Evolutionary conservation across 1,140 invertebrate genomes (phyloP).

Genomic region (Drosophila pectinifera): DNA sequence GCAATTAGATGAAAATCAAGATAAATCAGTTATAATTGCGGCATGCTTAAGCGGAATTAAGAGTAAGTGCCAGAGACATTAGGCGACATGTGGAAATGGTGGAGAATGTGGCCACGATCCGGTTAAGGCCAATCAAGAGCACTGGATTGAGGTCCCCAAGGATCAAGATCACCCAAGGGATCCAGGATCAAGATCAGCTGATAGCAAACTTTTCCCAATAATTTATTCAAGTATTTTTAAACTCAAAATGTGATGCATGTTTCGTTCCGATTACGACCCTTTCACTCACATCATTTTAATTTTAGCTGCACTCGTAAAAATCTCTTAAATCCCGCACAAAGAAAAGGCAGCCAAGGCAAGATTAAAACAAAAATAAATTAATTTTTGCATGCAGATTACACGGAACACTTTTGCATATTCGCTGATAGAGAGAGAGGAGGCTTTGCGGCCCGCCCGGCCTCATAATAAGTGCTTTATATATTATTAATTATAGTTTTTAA

Average conservation of each 20-base stretch:
- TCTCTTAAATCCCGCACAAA: slow-evolving; percentile 30
- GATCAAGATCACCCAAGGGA: slow-evolving; percentile 1
- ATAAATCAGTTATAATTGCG: slow-evolving; percentile 70
- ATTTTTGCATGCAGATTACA: slow-evolving; percentile 38
- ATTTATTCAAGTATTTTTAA: neutral
- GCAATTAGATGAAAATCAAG: slow-evolving; percentile 76
- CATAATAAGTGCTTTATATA: slow-evolving; percentile 33
- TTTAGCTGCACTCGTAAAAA: slow-evolving; percentile 29
- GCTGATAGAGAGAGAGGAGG: slow-evolving; percentile 10
- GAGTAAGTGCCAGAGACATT: slow-evolving; percentile 51
- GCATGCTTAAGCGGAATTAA: slow-evolving; percentile 56
- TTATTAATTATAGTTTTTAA: slow-evolving; percentile 54
- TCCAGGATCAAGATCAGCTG: slow-evolving; percentile 11
- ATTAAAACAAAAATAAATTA: slow-evolving; percentile 50
- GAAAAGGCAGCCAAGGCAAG: slow-evolving; percentile 16
- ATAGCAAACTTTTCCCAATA: slow-evolving; percentile 2
- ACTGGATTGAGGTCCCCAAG: slow-evolving; percentile 1
- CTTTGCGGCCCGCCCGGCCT: neutral
- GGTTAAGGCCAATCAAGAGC: slow-evolving; percentile 22
- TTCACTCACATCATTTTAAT: neutral
- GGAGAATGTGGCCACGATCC: slow-evolving; percentile 25
- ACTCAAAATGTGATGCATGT: neutral
- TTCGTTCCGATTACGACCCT: no score
- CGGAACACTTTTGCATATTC: slow-evolving; percentile 12
- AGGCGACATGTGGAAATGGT: slow-evolving; percentile 35